Conservation (phyloP, 1,140 invertebrate genomes). For the Ips typographus region DNA sequence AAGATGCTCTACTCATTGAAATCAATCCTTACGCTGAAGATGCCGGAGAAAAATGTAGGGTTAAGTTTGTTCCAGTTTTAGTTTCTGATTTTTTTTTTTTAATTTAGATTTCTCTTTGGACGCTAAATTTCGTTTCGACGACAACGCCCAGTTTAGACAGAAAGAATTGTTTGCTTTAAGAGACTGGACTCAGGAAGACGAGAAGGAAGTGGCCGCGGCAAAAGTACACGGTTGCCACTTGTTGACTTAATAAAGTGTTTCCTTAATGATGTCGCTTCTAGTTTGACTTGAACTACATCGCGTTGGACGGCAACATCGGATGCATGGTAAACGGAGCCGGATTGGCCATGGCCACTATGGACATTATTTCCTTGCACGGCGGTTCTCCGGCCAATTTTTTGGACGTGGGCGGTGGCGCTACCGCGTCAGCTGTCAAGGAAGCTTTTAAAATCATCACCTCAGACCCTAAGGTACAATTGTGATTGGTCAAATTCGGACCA, state of each 20-base stretch:
- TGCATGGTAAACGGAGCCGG: constrained; percentile 94
- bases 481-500: background rate
- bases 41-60: constrained; percentile 78
- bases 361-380: constrained; percentile 94
- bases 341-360: constrained; percentile 97
- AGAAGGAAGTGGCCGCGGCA: constrained; percentile 90
- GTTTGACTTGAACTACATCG: constrained; percentile 94
- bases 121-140: constrained; percentile 94
- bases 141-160: constrained; percentile 94
- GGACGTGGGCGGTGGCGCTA: constrained; percentile 95
- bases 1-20: constrained; percentile 92
- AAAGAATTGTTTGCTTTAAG: constrained; percentile 84
- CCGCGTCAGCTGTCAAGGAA: constrained; percentile 91
- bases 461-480: constrained; percentile 61
- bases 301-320: constrained; percentile 85
- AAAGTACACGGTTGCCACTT: constrained; percentile 53
- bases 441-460: constrained; percentile 96
- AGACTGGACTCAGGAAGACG: constrained; percentile 91
- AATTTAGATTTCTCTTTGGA: constrained; percentile 86
- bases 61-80: background rate
- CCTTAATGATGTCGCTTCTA: constrained; percentile 10
- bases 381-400: constrained; percentile 96
- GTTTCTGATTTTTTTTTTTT: background rate
- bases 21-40: constrained; percentile 97
- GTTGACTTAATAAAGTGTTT: background rate